Percentiles rank a stretch among this genome's conserved stretches.
Evolutionary conservation across 2,113 vertebrate species (phyloP).

Genomic region (Miniopterus natalensis): DNA sequence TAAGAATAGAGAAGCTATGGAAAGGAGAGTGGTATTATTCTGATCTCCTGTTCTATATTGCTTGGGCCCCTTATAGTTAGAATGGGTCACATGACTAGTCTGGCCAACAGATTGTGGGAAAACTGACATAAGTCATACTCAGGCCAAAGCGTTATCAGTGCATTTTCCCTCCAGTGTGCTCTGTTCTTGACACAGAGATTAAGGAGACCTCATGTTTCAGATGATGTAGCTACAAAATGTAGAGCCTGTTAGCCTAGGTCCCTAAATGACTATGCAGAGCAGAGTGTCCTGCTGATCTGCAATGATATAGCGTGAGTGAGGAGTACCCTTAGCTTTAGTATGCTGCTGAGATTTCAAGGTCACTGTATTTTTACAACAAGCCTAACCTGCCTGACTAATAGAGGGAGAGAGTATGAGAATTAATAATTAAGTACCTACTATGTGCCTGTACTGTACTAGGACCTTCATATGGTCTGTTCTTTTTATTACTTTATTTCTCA

Average conservation of each 20-base stretch:
- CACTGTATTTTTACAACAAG: not conserved
- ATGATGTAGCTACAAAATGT: not conserved
- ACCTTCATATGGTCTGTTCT: not conserved
- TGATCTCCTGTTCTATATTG: not conserved
- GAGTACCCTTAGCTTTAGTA: not conserved
- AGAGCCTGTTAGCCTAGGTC: not conserved
- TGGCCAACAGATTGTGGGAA: not conserved
- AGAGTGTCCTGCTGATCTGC: not conserved
- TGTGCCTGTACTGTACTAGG: not conserved
- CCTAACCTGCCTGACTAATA: not conserved
- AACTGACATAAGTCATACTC: not conserved
- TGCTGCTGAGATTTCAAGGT: not conserved
- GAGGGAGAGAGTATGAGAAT: not conserved
- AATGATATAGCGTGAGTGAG: not conserved
- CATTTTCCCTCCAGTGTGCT: not conserved
- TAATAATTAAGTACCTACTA: not conserved
- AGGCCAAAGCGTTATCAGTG: not conserved
- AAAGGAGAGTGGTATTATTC: not conserved
- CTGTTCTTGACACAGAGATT: not conserved
- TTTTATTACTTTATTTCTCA: slow-evolving; percentile 36
- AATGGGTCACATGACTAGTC: not conserved
- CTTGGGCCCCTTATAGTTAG: not conserved
- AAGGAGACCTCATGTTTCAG: not conserved
- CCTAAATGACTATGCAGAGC: not conserved
- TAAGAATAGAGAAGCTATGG: not conserved